A percentile compares a stretch with the other conserved stretches of the same genome.
Evolutionary conservation across 2,888 invertebrate species (phyloP).

Genomic region (Pachliopta kotzebuea): DNA sequence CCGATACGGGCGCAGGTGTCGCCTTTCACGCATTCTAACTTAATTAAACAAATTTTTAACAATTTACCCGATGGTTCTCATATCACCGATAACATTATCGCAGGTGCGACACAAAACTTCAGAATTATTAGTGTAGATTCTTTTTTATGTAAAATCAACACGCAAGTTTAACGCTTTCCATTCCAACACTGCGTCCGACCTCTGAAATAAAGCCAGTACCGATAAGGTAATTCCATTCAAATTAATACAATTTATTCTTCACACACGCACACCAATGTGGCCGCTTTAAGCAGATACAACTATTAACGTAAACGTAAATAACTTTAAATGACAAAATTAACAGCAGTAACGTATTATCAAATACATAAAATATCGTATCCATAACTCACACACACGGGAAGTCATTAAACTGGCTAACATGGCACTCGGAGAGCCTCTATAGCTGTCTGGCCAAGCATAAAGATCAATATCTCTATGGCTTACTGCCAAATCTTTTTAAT

Average conservation of each 20-base stretch:
- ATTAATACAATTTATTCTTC: conserved; percentile 46
- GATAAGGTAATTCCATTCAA: conserved; percentile 42
- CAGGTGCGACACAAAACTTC: conserved; percentile 66
- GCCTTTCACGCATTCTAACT: conserved; percentile 70
- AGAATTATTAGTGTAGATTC: conserved; percentile 36
- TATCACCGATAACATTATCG: conserved; percentile 49
- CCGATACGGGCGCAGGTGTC: conserved; percentile 74
- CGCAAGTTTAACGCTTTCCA: conserved; percentile 35
- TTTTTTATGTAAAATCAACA: neutral
- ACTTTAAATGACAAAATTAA: conserved; percentile 48
- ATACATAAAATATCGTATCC: conserved; percentile 63
- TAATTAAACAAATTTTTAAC: conserved; percentile 69
- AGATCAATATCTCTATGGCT: conserved; percentile 78
- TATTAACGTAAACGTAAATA: conserved; percentile 42
- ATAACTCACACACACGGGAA: conserved; percentile 73
- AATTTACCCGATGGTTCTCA: conserved; percentile 42
- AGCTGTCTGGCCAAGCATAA: conserved; percentile 76
- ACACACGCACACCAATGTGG: conserved; percentile 36
- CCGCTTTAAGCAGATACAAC: conserved; percentile 38
- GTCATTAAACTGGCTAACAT: conserved; percentile 74
- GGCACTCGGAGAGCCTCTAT: conserved; percentile 70
- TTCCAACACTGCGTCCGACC: conserved; percentile 43
- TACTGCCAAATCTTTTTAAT: conserved; percentile 79
- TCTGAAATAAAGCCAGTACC: conserved; percentile 42
- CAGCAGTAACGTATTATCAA: conserved; percentile 50